These are phyloP conservation scores for Toxotes chatareus DNA, from an alignment of 2,113 vertebrate species.

Conservation along the genomic window DNA sequence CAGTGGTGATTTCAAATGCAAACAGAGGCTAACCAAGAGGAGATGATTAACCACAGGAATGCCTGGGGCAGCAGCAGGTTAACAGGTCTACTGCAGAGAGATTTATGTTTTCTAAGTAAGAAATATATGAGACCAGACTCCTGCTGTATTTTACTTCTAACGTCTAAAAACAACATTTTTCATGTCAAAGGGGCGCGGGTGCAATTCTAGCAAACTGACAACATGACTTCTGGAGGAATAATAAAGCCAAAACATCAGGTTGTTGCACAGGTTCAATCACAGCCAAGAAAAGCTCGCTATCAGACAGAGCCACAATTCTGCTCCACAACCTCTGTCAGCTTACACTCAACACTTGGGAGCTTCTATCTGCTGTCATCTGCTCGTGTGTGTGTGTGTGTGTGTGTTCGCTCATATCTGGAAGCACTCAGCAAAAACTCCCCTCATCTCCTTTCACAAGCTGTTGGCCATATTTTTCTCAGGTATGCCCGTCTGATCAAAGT, in stretches of 20 bases:
- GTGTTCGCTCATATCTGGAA: conserved; percentile 57
- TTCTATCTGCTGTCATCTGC: conserved; percentile 27
- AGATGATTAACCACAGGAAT: conserved; percentile 77
- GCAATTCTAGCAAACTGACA: too few species aligned
- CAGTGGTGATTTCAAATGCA: conserved; percentile 55
- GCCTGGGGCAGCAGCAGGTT: conserved; percentile 41
- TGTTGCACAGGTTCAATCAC: not conserved
- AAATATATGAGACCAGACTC: not conserved
- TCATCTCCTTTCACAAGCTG: conserved; percentile 57
- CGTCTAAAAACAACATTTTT: not conserved
- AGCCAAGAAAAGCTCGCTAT: not conserved
- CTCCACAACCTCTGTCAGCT: conserved; percentile 16
- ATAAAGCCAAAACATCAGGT: not conserved
- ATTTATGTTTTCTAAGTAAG: conserved; percentile 12
- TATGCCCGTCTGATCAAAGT: conserved; percentile 60
- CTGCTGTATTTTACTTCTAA: not conserved
- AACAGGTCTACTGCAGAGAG: conserved; percentile 22
- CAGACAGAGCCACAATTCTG: not conserved
- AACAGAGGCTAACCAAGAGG: conserved; percentile 31
- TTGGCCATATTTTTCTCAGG: conserved; percentile 48
- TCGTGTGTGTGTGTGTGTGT: conserved; percentile 10
- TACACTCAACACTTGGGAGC: conserved; percentile 12
- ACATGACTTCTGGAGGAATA: not conserved
- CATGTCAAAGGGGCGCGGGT: conserved; percentile 9
- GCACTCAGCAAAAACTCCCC: conserved; percentile 46